These are phyloP conservation scores for Pollenia labialis DNA, from an alignment of 2,888 invertebrate species.

Conservation along the genomic window DNA sequence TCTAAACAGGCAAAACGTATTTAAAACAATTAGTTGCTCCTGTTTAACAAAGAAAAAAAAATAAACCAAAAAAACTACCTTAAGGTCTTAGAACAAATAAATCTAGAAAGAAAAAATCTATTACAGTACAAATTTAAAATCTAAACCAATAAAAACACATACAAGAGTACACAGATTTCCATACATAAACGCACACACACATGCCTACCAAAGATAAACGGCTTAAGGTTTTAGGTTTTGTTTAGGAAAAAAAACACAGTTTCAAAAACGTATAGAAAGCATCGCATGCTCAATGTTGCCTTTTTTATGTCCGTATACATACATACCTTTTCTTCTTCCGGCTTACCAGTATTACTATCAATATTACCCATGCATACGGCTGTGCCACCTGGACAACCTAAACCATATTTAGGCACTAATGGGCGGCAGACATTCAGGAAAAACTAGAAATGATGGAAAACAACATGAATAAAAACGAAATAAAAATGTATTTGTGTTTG, in stretches of 20 bases:
- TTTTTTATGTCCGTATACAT: conserved; percentile 24
- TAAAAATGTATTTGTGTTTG: conserved; percentile 22
- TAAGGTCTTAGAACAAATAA: conserved; percentile 5
- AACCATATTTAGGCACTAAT: conserved; percentile 82
- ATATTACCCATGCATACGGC: conserved; percentile 82
- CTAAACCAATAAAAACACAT: conserved; percentile 9
- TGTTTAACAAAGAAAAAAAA: not conserved
- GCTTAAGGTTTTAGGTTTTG: conserved; percentile 62
- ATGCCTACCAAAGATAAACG: conserved; percentile 39
- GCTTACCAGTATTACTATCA: conserved; percentile 77
- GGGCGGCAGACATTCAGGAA: conserved; percentile 84
- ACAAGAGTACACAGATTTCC: not conserved
- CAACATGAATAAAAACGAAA: conserved; percentile 43
- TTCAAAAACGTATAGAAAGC: conserved; percentile 23
- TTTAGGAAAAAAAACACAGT: not conserved
- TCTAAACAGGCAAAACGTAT: not conserved
- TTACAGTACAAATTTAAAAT: conserved; percentile 24
- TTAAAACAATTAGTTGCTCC: conserved; percentile 16
- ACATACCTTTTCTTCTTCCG: conserved; percentile 83
- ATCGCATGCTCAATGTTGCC: conserved; percentile 1
- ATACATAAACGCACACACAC: not conserved
- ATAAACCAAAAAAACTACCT: not conserved
- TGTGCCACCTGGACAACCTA: conserved; percentile 83
- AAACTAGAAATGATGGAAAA: conserved; percentile 76
- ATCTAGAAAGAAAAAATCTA: conserved; percentile 20